These are phyloP conservation scores for Triplophysa dalaica DNA, from an alignment of 2,113 vertebrate species.

Conservation along the genomic window DNA sequence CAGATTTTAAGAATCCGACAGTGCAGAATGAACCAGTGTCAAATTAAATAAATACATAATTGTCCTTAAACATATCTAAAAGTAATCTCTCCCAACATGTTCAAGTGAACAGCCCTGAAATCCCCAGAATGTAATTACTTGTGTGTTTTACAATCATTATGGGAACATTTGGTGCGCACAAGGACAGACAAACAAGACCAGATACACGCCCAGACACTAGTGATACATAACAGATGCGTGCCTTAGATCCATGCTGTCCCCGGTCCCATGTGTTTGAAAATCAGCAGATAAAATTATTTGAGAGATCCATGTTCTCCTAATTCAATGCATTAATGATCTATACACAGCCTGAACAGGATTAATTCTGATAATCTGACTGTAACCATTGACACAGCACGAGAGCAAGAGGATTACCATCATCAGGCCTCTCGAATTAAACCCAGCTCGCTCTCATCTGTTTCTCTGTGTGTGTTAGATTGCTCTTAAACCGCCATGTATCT, in stretches of 20 bases:
- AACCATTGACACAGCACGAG: constrained; percentile 25
- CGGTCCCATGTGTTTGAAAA: constrained; percentile 5
- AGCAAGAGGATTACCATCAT: constrained; percentile 23
- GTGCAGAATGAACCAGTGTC: too few species aligned
- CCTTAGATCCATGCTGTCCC: constrained; percentile 20
- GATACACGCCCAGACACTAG: constrained; percentile 3
- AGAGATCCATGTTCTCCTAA: constrained; percentile 13
- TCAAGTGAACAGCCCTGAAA: too few species aligned
- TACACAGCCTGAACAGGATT: constrained; percentile 27
- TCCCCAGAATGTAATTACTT: background rate
- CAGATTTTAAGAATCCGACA: too few species aligned
- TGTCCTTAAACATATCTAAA: background rate
- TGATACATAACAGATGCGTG: background rate
- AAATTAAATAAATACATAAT: background rate
- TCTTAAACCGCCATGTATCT: constrained; percentile 13
- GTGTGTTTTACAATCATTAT: background rate
- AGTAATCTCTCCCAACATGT: too few species aligned
- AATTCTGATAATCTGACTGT: constrained; percentile 28
- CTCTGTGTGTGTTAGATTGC: constrained; percentile 11
- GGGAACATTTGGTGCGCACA: constrained; percentile 15
- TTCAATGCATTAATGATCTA: constrained; percentile 19
- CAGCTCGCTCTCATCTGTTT: constrained; percentile 20
- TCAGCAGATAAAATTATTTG: constrained; percentile 12
- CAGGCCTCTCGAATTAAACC: constrained; percentile 43
- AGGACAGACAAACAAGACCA: background rate